These are phyloP conservation scores for Manis javanica DNA, from an alignment of 2,797 vertebrate species.

Conservation along the genomic window DNA sequence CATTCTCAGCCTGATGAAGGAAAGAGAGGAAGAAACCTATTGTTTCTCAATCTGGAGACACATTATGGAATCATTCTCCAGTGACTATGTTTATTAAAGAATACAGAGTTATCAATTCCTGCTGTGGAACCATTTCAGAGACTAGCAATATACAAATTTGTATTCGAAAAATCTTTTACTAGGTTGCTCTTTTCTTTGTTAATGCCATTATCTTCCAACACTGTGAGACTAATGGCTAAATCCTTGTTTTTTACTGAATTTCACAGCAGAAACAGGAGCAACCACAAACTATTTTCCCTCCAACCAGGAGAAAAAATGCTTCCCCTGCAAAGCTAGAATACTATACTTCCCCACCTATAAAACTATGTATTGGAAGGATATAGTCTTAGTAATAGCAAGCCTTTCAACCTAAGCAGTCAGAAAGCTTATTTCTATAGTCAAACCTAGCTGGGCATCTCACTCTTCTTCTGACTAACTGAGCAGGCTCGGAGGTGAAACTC, in stretches of 20 bases:
- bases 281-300: constrained; percentile 53
- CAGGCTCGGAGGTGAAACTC: background rate
- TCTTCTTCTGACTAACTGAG: background rate
- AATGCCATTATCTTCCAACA: constrained; percentile 46
- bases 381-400: constrained; percentile 47
- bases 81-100: constrained; percentile 33
- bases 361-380: background rate
- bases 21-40: background rate
- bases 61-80: background rate
- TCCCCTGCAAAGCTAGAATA: background rate
- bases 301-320: constrained; percentile 38
- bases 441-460: background rate
- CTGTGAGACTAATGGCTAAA: constrained; percentile 2
- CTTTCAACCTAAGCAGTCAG: constrained; percentile 37
- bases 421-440: constrained; percentile 52
- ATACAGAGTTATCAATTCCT: constrained; percentile 9
- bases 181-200: constrained; percentile 13
- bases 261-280: constrained; percentile 62
- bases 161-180: constrained; percentile 43
- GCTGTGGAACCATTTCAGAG: constrained; percentile 10
- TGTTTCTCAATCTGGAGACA: background rate
- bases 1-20: constrained; percentile 49
- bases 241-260: constrained; percentile 48
- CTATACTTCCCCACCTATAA: background rate
- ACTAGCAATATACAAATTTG: constrained; percentile 31